Evolutionary conservation across 2,888 invertebrate genomes (phyloP).

Genomic region (Brenthis daphne): DNA sequence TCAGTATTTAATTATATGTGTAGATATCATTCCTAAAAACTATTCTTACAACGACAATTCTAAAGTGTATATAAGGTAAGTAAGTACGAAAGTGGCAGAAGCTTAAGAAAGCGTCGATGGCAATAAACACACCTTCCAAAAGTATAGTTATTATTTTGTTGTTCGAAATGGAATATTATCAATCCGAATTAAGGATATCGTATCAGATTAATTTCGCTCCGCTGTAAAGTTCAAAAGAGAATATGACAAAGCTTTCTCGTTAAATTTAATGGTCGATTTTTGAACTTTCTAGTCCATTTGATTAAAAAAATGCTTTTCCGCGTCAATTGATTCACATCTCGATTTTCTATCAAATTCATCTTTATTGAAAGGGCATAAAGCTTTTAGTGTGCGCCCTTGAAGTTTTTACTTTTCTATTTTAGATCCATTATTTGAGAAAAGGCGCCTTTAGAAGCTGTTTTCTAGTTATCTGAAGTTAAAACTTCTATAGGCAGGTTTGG

Average conservation of each 20-base stretch:
- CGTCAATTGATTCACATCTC: slow-evolving; percentile 71
- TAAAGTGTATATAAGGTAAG: too few species aligned
- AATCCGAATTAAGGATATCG: background rate
- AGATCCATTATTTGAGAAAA: slow-evolving; percentile 1
- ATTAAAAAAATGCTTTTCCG: slow-evolving; percentile 72
- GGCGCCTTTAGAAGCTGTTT: background rate
- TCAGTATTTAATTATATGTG: too few species aligned
- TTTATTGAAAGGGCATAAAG: background rate
- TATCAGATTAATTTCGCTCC: slow-evolving; percentile 9
- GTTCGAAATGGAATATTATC: background rate
- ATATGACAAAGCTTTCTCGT: slow-evolving; percentile 76
- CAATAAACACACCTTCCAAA: too few species aligned
- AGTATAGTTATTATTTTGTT: slow-evolving; percentile 4
- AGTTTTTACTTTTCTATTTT: background rate
- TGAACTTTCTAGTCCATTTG: slow-evolving; percentile 72
- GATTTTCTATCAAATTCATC: slow-evolving; percentile 43
- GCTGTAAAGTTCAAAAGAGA: slow-evolving; percentile 61
- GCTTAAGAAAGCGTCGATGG: too few species aligned
- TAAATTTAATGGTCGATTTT: slow-evolving; percentile 72
- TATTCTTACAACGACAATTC: too few species aligned
- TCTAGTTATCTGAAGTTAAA: background rate
- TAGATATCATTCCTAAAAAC: too few species aligned
- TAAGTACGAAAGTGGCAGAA: too few species aligned
- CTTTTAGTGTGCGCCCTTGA: background rate
- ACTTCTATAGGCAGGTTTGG: too few species aligned